These are phyloP conservation scores for Menidia menidia DNA, from an alignment of 2,797 vertebrate genomes.

Conservation along the genomic window DNA sequence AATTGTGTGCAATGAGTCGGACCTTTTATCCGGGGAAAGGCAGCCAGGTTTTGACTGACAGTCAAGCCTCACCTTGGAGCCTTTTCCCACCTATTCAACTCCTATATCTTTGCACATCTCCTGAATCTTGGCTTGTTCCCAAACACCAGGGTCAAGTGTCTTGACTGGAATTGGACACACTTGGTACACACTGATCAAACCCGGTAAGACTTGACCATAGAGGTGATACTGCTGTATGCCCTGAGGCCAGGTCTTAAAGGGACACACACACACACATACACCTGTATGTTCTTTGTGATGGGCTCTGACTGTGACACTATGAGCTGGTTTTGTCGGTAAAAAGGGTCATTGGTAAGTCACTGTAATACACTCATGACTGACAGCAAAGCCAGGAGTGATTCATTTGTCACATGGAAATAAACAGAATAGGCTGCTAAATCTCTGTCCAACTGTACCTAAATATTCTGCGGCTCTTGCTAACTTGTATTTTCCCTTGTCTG, in stretches of 20 bases:
- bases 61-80: slow-evolving; percentile 61
- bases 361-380: slow-evolving; percentile 43
- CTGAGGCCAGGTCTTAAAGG: slow-evolving; percentile 52
- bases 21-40: slow-evolving; percentile 61
- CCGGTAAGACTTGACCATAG: slow-evolving; percentile 56
- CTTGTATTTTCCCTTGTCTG: background rate
- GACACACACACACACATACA: slow-evolving; percentile 48
- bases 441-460: background rate
- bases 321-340: slow-evolving; percentile 54
- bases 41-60: slow-evolving; percentile 67
- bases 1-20: slow-evolving; percentile 41
- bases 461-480: slow-evolving; percentile 22
- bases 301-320: slow-evolving; percentile 50
- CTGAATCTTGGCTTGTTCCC: slow-evolving; percentile 43
- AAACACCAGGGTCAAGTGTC: slow-evolving; percentile 69
- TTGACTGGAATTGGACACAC: slow-evolving; percentile 71
- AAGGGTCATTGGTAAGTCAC: slow-evolving; percentile 39
- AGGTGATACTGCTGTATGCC: slow-evolving; percentile 67
- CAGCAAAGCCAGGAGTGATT: slow-evolving; percentile 20
- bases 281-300: slow-evolving; percentile 54
- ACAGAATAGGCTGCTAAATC: background rate
- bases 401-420: slow-evolving; percentile 39
- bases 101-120: slow-evolving; percentile 60
- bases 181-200: slow-evolving; percentile 69
- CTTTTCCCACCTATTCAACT: slow-evolving; percentile 55